A percentile compares a stretch with the other conserved stretches of the same genome.
These are phyloP conservation scores for Sesamia inferens DNA, from an alignment of 2,888 invertebrate genomes.

Conservation along the genomic window DNA sequence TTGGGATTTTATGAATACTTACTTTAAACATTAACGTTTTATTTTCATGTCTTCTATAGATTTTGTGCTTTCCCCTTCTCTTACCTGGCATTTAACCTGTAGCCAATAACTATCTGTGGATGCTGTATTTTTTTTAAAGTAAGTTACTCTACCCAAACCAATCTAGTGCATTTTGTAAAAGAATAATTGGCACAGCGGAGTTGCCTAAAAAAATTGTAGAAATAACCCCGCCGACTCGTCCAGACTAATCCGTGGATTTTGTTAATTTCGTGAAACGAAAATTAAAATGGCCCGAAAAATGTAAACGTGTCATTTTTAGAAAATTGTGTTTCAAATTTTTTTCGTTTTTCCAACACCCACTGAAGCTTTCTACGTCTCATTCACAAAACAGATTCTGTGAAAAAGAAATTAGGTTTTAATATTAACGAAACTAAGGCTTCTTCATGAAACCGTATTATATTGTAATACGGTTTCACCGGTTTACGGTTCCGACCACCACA, in stretches of 20 bases:
- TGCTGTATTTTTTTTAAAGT: not conserved
- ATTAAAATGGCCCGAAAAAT: constrained; percentile 59
- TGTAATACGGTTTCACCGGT: too few species aligned
- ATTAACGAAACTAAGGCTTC: not conserved
- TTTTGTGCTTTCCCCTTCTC: not conserved
- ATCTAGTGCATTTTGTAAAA: constrained; percentile 36
- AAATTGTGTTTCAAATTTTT: constrained; percentile 51
- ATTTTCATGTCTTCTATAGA: not conserved
- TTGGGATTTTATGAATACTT: not conserved
- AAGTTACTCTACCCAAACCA: not conserved
- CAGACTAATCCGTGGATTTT: constrained; percentile 53
- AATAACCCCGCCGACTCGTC: constrained; percentile 29
- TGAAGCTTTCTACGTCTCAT: constrained; percentile 7
- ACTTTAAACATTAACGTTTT: not conserved
- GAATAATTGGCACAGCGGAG: constrained; percentile 37
- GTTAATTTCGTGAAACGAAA: constrained; percentile 63
- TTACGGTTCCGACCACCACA: constrained; percentile 7
- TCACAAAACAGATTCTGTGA: constrained; percentile 1
- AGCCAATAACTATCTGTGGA: not conserved
- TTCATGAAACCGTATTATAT: not conserved
- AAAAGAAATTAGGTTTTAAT: not conserved
- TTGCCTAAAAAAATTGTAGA: constrained; percentile 30
- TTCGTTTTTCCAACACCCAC: constrained; percentile 38
- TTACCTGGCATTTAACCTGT: not conserved
- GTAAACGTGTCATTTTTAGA: constrained; percentile 50